Evolutionary conservation across 2,113 vertebrate species (phyloP).

Genomic region (Otolemur garnettii): DNA sequence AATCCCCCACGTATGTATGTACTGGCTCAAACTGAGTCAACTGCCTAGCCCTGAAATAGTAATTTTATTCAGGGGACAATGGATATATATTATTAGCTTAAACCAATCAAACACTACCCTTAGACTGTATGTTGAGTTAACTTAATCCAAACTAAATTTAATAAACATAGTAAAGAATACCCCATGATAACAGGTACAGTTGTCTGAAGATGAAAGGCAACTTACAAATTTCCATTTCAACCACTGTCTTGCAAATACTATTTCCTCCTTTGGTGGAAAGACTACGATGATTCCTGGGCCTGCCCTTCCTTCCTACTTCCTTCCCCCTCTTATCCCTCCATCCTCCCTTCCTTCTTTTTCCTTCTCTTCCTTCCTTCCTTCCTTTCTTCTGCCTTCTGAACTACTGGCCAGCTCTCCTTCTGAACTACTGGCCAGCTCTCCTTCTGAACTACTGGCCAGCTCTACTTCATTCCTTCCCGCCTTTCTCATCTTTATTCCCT

Average conservation of each 20-base stretch:
- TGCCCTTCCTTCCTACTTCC: not conserved
- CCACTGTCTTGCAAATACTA: not conserved
- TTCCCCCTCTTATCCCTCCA: rapidly evolving
- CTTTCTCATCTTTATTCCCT: not conserved
- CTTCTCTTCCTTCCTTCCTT: not conserved
- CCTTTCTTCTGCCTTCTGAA: not conserved
- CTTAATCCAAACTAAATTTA: not conserved
- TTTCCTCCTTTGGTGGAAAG: not conserved
- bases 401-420: not conserved
- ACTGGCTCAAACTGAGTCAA: not conserved
- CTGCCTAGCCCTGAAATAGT: not conserved
- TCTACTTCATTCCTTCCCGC: not conserved
- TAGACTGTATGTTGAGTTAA: not conserved
- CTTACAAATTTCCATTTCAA: not conserved
- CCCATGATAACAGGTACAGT: not conserved
- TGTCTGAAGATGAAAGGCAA: not conserved
- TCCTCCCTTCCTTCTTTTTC: rapidly evolving
- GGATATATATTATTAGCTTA: not conserved
- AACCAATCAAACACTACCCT: not conserved
- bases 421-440: not conserved
- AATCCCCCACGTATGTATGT: not conserved
- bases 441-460: not conserved
- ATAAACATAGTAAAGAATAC: not conserved
- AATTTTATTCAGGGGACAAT: not conserved
- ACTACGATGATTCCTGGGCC: not conserved